A percentile compares a stretch with the other conserved stretches of the same genome.
Conservation (phyloP, 2,888 invertebrate species). For the Drosophila borealis region DNA sequence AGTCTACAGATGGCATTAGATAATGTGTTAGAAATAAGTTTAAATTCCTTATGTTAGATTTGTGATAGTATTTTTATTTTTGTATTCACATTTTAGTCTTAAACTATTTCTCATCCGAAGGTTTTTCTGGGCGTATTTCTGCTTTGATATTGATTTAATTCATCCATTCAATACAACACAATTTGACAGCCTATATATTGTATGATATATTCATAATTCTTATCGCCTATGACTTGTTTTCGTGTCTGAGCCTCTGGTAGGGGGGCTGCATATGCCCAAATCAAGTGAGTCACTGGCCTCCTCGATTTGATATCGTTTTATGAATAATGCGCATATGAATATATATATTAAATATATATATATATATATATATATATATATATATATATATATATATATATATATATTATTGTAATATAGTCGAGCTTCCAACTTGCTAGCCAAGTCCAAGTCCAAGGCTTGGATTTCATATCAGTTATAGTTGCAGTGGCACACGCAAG, state of each 20-base stretch:
- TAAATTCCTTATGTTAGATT: background rate
- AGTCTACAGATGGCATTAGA: background rate
- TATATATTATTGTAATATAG: conserved; percentile 1
- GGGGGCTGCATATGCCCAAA: conserved; percentile 19
- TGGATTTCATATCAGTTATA: conserved; percentile 36
- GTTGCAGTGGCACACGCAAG: conserved; percentile 43
- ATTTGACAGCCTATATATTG: conserved; percentile 12
- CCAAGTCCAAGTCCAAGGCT: conserved; percentile 48
- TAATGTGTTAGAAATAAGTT: background rate
- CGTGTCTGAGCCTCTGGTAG: conserved; percentile 41
- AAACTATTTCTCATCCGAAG: background rate
- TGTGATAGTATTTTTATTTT: background rate
- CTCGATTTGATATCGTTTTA: conserved; percentile 57
- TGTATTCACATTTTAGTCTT: background rate
- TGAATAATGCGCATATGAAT: conserved; percentile 31
- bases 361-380: background rate
- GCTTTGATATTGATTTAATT: conserved; percentile 12
- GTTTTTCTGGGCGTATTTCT: conserved; percentile 37
- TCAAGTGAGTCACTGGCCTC: conserved; percentile 55
- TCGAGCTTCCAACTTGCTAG: conserved; percentile 16
- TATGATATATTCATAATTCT: conserved; percentile 18
- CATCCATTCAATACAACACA: conserved; percentile 4
- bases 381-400: background rate
- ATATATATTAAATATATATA: background rate
- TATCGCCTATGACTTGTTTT: conserved; percentile 61